These are phyloP conservation scores for Coenonympha arcania DNA, from an alignment of 2,888 invertebrate genomes.

Conservation along the genomic window DNA sequence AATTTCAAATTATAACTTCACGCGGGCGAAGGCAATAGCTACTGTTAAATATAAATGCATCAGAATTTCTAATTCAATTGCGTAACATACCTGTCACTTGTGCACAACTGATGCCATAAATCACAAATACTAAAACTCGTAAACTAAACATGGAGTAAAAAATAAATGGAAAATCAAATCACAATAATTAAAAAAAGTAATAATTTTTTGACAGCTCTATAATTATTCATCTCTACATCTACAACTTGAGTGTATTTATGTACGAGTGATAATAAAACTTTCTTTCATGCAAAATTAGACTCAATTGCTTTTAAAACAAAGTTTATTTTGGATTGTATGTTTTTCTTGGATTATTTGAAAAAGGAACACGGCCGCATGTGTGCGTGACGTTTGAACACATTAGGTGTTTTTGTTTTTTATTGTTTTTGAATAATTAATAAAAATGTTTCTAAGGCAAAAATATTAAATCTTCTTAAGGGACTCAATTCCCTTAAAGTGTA, in stretches of 20 bases:
- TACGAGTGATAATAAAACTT: slow-evolving; percentile 39
- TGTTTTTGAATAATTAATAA: not conserved
- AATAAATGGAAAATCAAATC: slow-evolving; percentile 10
- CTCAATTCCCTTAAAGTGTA: too few relatives aligned
- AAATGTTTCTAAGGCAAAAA: too few relatives aligned
- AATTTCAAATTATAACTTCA: too few relatives aligned
- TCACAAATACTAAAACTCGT: too few relatives aligned
- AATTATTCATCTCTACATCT: too few relatives aligned
- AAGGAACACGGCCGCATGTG: slow-evolving; percentile 40
- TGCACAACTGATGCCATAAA: too few relatives aligned
- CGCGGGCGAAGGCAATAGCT: too few relatives aligned
- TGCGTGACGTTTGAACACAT: slow-evolving; percentile 39
- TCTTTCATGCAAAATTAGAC: slow-evolving; percentile 21
- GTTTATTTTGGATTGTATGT: slow-evolving; percentile 21
- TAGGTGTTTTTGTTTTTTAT: slow-evolving; percentile 29
- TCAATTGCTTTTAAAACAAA: slow-evolving; percentile 17
- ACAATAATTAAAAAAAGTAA: not conserved
- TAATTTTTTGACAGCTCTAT: not conserved
- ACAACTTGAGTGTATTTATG: slow-evolving; percentile 24
- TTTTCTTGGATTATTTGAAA: slow-evolving; percentile 43
- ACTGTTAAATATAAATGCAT: too few relatives aligned
- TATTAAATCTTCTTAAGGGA: too few relatives aligned
- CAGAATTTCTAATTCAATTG: too few relatives aligned
- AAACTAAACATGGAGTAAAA: too few relatives aligned
- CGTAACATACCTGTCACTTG: too few relatives aligned